Conservation (phyloP, 2,888 invertebrate species). For the Drosophila mettleri region DNA sequence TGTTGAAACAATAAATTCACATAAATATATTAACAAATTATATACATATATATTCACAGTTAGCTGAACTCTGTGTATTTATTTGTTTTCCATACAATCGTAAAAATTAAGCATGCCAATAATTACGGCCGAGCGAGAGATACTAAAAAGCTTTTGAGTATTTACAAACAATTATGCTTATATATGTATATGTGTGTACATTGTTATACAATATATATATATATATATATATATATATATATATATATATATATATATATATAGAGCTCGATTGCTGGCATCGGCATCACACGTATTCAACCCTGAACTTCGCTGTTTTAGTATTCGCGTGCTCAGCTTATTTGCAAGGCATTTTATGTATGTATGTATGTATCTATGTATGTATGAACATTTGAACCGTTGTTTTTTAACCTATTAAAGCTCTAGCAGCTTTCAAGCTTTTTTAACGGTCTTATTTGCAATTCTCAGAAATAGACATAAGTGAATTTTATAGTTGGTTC, state of each 20-base stretch:
- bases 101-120: neutral
- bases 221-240: neutral
- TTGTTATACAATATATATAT: neutral
- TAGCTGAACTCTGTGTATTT: constrained; percentile 1
- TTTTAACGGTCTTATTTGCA: neutral
- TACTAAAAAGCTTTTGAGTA: neutral
- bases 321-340: neutral
- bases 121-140: neutral
- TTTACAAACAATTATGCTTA: neutral
- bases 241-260: too few species aligned
- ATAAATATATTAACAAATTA: neutral
- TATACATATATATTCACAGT: neutral
- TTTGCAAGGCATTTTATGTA: neutral
- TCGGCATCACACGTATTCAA: neutral
- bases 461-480: neutral
- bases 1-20: neutral
- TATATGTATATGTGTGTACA: neutral
- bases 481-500: neutral
- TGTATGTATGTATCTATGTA: neutral
- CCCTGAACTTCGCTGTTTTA: neutral
- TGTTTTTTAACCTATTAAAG: neutral
- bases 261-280: neutral
- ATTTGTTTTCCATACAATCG: constrained; percentile 4
- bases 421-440: constrained; percentile 4
- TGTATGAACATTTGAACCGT: neutral